phyloP scores from a whole-genome alignment of 2,113 vertebrate species.

The Typhlomys cinereus region DNA sequence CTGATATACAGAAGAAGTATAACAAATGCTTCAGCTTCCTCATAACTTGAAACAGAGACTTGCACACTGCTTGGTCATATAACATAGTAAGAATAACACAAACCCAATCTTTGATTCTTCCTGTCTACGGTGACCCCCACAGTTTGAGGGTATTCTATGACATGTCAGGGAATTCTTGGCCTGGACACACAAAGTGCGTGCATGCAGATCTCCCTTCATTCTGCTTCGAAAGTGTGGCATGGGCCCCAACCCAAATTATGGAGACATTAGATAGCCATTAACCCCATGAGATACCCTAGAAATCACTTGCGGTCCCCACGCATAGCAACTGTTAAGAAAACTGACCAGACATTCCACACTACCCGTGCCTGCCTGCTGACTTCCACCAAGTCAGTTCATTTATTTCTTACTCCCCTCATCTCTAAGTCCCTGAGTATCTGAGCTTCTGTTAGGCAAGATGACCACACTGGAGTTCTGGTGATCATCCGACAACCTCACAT shows the following conservation, averaged over 20 bases:
- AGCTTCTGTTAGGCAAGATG: background rate
- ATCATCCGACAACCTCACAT: background rate
- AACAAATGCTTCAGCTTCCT: background rate
- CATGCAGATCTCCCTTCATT: background rate
- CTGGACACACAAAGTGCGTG: background rate
- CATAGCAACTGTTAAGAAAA: background rate
- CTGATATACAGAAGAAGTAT: background rate
- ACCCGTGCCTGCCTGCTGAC: background rate
- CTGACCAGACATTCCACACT: background rate
- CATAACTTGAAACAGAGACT: background rate
- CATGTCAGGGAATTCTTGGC: background rate
- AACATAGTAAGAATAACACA: background rate
- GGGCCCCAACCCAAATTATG: background rate
- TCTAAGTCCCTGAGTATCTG: background rate
- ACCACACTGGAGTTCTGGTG: background rate
- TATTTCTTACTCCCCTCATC: background rate
- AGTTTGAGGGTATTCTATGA: background rate
- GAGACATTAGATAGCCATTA: background rate
- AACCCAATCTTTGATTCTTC: background rate
- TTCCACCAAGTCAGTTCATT: background rate
- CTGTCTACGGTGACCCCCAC: rapidly evolving
- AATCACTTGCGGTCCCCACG: background rate
- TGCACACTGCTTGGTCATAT: background rate
- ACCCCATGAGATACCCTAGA: background rate
- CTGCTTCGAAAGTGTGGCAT: background rate